phyloP scores from a whole-genome alignment of 2,797 vertebrate genomes.

The Acrossocheilus fasciatus region DNA sequence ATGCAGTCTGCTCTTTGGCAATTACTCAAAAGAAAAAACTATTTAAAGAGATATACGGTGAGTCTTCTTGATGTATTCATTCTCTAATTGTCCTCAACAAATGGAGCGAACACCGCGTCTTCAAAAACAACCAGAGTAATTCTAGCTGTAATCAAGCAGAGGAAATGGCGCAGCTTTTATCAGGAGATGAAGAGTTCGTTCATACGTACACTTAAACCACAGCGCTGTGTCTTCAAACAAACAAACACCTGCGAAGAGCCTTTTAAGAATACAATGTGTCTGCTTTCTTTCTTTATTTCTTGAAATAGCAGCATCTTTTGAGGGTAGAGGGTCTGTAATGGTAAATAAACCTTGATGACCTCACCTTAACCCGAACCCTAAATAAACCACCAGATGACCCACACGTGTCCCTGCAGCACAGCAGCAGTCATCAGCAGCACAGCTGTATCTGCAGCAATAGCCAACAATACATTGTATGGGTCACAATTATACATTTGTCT shows the following conservation, averaged over 20 bases:
- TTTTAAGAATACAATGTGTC: constrained; percentile 40
- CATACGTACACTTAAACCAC: constrained; percentile 39
- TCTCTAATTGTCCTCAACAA: constrained; percentile 52
- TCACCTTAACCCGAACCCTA: too few species aligned
- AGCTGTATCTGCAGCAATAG: too few species aligned
- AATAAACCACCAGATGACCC: constrained; percentile 3
- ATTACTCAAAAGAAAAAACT: constrained; percentile 46
- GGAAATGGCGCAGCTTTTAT: constrained; percentile 42
- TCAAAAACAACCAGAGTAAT: constrained; percentile 47
- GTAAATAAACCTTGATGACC: neutral
- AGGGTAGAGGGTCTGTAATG: neutral
- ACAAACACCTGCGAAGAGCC: constrained; percentile 35
- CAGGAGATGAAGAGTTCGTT: constrained; percentile 34
- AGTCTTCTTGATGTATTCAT: constrained; percentile 49
- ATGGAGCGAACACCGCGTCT: constrained; percentile 33
- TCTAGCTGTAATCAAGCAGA: constrained; percentile 44
- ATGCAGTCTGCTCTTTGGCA: constrained; percentile 17
- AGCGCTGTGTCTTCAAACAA: constrained; percentile 45
- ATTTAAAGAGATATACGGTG: constrained; percentile 39
- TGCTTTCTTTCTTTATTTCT: constrained; percentile 13
- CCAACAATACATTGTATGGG: too few species aligned
- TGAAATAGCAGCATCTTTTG: constrained; percentile 23
- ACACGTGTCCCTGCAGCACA: too few species aligned
- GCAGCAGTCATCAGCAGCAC: too few species aligned
- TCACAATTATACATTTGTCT: too few species aligned